Percentiles rank a stretch among this genome's conserved stretches.
Conservation (phyloP, 1,140 invertebrate genomes). For the Melanaphis sacchari region DNA sequence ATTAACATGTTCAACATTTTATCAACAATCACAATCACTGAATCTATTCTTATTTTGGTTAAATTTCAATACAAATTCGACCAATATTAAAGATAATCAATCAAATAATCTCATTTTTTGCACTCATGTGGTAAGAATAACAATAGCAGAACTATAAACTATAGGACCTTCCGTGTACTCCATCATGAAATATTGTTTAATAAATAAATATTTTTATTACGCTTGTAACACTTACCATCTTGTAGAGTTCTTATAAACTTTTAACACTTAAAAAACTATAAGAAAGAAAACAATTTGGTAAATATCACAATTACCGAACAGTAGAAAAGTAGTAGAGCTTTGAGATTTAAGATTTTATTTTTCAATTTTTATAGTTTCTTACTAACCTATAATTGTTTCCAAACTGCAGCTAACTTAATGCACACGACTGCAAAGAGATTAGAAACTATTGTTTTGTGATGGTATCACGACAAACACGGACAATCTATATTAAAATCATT, state of each 20-base stretch:
- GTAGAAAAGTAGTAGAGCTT: neutral
- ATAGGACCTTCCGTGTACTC: neutral
- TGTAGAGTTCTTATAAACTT: neutral
- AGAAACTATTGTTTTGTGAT: neutral
- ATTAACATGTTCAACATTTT: neutral
- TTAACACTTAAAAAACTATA: neutral
- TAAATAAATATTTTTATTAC: neutral
- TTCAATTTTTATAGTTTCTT: neutral
- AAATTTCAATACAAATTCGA: neutral
- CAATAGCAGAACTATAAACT: neutral
- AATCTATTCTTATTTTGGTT: neutral
- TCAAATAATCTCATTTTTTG: neutral
- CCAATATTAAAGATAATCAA: neutral
- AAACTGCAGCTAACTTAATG: neutral
- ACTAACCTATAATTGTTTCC: neutral
- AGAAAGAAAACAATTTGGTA: too few relatives aligned
- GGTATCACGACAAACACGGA: neutral
- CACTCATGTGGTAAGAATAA: constrained; percentile 16
- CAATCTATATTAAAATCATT: too few relatives aligned
- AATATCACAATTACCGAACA: neutral
- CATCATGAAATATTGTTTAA: neutral
- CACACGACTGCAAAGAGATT: neutral
- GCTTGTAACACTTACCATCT: neutral
- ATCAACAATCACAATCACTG: neutral
- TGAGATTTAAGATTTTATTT: neutral